A percentile compares a stretch with the other conserved stretches of the same genome.
These are phyloP conservation scores for Columba guinea DNA, from an alignment of 2,797 vertebrate genomes.

Conservation along the genomic window DNA sequence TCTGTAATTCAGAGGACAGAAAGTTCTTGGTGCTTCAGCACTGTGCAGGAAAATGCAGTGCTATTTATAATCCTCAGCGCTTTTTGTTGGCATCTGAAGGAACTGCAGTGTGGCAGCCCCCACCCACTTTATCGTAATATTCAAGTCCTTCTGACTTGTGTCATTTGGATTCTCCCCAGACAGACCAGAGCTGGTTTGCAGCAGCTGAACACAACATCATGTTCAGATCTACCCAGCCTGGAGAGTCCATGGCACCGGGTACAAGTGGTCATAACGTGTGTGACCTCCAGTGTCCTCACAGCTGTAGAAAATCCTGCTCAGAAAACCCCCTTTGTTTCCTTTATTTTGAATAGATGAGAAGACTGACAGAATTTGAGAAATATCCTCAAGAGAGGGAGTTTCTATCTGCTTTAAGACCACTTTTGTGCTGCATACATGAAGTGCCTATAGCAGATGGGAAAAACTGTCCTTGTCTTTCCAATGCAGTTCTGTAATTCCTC, in stretches of 20 bases:
- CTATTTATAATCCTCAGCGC: not conserved
- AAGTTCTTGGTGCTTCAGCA: not conserved
- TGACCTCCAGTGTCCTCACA: not conserved
- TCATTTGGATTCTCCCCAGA: not conserved
- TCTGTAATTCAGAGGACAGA: not conserved
- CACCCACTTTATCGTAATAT: not conserved
- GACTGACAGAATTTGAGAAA: not conserved
- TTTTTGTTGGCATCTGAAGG: not conserved
- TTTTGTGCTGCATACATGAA: not conserved
- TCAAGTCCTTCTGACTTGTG: not conserved
- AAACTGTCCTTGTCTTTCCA: not conserved
- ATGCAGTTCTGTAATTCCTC: not conserved
- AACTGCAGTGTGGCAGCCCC: not conserved
- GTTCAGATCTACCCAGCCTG: not conserved
- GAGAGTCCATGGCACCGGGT: rapidly evolving
- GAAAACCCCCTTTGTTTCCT: not conserved
- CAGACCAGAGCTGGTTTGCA: not conserved
- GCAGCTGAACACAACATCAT: not conserved
- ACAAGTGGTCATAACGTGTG: rapidly evolving
- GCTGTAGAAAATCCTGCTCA: not conserved
- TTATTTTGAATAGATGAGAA: not conserved
- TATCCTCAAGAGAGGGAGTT: not conserved
- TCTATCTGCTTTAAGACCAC: not conserved
- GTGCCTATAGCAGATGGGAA: not conserved
- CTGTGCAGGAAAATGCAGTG: not conserved